Percentiles rank a stretch among this genome's conserved stretches.
Evolutionary conservation across 2,888 invertebrate genomes (phyloP).

Genomic region (Thysanoteuthis rhombus): DNA sequence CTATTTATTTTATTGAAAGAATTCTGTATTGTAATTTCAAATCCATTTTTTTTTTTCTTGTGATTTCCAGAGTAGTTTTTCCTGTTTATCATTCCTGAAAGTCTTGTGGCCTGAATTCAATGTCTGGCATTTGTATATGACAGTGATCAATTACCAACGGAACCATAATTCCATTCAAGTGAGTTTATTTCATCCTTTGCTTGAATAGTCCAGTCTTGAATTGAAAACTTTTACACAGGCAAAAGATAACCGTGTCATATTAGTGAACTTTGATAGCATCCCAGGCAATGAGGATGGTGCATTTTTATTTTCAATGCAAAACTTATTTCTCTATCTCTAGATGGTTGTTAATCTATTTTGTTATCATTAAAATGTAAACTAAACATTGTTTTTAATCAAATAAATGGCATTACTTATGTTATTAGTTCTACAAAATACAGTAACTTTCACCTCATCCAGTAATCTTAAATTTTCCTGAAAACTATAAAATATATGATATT

Average conservation of each 20-base stretch:
- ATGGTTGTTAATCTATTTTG: too few relatives aligned
- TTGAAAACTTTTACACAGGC: neutral
- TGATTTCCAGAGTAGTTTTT: constrained; percentile 76
- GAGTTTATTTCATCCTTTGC: constrained; percentile 22
- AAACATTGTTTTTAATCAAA: too few relatives aligned
- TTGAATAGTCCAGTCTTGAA: neutral
- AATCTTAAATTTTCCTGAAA: neutral
- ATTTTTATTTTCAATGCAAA: neutral
- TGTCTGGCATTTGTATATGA: constrained; percentile 88
- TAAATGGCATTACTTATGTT: too few relatives aligned
- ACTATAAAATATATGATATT: too few relatives aligned
- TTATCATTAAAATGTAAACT: too few relatives aligned
- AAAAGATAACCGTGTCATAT: neutral
- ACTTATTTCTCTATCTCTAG: too few relatives aligned
- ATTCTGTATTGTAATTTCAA: too few relatives aligned
- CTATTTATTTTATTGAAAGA: too few relatives aligned
- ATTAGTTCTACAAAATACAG: too few relatives aligned
- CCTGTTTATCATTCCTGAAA: constrained; percentile 86
- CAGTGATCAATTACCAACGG: constrained; percentile 87
- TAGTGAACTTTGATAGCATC: neutral
- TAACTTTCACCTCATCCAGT: neutral
- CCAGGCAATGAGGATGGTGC: neutral
- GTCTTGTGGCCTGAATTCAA: constrained; percentile 97
- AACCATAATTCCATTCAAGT: constrained; percentile 60
- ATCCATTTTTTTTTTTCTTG: constrained; percentile 51